Evolutionary conservation across 2,888 invertebrate genomes (phyloP).

Genomic region (Machimus atricapillus): DNA sequence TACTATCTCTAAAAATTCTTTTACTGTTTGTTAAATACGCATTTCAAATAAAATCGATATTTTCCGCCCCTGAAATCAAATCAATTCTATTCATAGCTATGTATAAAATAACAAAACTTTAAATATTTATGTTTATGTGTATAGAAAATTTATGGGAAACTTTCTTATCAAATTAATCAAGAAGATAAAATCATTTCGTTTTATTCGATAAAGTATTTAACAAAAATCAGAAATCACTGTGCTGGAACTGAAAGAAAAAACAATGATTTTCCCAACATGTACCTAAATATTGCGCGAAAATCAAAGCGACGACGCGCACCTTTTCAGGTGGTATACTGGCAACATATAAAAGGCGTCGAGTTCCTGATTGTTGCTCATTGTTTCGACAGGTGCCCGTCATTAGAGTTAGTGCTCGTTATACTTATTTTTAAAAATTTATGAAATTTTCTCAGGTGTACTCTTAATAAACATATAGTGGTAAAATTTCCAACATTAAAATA

Average conservation of each 20-base stretch:
- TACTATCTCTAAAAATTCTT: too few relatives aligned
- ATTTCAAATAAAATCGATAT: not conserved
- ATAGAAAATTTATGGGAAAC: not conserved
- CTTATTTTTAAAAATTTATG: not conserved
- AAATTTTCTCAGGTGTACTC: not conserved
- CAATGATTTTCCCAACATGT: not conserved
- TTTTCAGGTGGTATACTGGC: not conserved
- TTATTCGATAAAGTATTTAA: not conserved
- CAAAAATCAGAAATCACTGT: not conserved
- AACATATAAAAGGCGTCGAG: conserved; percentile 12
- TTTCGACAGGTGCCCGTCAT: conserved; percentile 1
- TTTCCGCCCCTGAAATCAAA: not conserved
- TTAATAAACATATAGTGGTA: not conserved
- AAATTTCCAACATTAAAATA: not conserved
- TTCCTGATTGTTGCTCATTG: not conserved
- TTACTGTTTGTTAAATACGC: too few relatives aligned
- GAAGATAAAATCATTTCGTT: not conserved
- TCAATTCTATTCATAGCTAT: not conserved
- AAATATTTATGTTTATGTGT: not conserved
- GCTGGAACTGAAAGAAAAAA: not conserved
- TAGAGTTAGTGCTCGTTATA: not conserved
- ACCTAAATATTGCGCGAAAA: not conserved
- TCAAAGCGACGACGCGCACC: not conserved
- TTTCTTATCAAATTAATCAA: not conserved
- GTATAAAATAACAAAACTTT: not conserved